Percentiles rank a stretch among this genome's conserved stretches.
Evolutionary conservation across 2,797 vertebrate genomes (phyloP).

Genomic region (Onychomys arenicola): DNA sequence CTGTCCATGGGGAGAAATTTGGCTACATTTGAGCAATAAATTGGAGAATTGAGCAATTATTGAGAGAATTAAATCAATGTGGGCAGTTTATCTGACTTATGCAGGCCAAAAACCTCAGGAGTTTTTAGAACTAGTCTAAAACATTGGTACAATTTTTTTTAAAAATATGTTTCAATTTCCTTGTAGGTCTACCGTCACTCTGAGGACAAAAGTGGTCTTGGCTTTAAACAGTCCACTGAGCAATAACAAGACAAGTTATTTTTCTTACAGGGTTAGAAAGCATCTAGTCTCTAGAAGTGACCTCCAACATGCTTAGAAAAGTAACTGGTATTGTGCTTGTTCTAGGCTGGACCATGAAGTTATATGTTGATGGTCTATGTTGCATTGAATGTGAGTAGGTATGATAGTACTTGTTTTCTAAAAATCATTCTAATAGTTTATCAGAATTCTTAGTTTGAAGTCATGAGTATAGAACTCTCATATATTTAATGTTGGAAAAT

Average conservation of each 20-base stretch:
- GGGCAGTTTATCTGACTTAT: slow-evolving; percentile 61
- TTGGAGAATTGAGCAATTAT: slow-evolving; percentile 78
- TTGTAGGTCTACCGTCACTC: neutral
- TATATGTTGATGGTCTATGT: neutral
- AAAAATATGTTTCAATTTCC: neutral
- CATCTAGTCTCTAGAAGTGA: neutral
- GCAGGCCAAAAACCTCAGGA: slow-evolving; percentile 15
- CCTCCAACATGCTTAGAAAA: neutral
- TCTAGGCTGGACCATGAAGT: neutral
- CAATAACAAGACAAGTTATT: neutral
- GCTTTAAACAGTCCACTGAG: neutral
- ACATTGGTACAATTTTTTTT: neutral
- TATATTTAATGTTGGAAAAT: neutral
- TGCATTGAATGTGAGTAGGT: neutral
- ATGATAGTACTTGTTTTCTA: neutral
- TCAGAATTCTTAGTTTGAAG: neutral
- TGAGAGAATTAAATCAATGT: slow-evolving; percentile 74
- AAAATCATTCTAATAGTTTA: neutral
- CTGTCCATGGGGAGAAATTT: slow-evolving; percentile 69
- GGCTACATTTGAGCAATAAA: slow-evolving; percentile 68
- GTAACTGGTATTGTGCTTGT: neutral
- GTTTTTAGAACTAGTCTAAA: slow-evolving; percentile 58
- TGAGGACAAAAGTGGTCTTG: neutral
- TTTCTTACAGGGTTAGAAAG: neutral
- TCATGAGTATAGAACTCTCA: neutral